Base-by-base conservation (phyloP, 1,140 invertebrate species). In the Trichomalopsis sarcophagae region DNA sequence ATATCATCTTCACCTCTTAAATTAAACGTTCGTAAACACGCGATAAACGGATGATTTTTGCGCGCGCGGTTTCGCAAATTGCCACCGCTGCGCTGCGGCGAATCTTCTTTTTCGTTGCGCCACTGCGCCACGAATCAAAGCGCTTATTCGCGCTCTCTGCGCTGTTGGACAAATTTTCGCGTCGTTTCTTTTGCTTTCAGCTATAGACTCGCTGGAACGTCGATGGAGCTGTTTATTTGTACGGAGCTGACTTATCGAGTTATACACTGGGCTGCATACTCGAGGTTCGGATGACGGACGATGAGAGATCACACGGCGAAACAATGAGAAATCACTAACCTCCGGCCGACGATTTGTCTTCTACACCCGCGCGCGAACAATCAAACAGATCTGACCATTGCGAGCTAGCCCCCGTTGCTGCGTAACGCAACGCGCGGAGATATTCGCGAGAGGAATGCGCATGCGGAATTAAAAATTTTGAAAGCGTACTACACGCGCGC, bases 1-100 rank as follows among this genome's bases (percentile, higher is more conserved):
- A 83, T 77, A 50, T 77, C 74, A 77, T 30, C 75, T n/a, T 66
- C n/a, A 10, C 55, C 62, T 83, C 82, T 69, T 14, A 50, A 69
- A 77, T 77, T 30, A 77, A 74, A 33, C 5, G 47, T 40, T 21
- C n/a, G 71, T 66, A 82, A 36, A 68, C 36, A 23, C 69, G 69
- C 81, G 30, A 76, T 77, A 47, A 68, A 23, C 21, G 10, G 6
- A 23, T 21, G 9, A 77, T n/a, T 68, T 76, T 68, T 62, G 17
- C 50, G 55, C 33, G 14, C 5, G 10, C 33, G 17, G 36, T 83
- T 82, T 75, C 47, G 71, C 13, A 82, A 82, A 75, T 62, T 69
- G n/a, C 69, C 40, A 36, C 62, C 30, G 14, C 14, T 4, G 33
- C 44, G 7, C 17, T 7, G 75, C 44, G 30, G 75, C 76, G 30